phyloP scores from a whole-genome alignment of 2,888 invertebrate genomes.

The Philopedon plagiatum region DNA sequence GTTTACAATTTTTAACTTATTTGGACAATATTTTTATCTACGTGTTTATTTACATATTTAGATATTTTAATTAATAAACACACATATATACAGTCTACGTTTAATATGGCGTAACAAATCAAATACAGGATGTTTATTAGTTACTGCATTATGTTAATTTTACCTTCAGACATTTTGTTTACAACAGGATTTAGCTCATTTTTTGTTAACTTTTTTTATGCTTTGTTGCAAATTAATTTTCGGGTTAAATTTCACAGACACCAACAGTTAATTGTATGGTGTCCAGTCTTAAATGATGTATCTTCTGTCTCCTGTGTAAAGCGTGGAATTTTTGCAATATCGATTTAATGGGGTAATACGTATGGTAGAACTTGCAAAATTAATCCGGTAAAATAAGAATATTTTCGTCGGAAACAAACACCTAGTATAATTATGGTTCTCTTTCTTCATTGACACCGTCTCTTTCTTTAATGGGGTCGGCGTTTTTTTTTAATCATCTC shows the following conservation, averaged over 20 bases:
- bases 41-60: neutral
- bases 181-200: neutral
- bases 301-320: neutral
- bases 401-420: no score
- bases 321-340: no score
- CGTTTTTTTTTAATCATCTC: no score
- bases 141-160: neutral
- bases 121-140: slow-evolving; percentile 12
- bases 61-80: neutral
- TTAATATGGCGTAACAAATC: slow-evolving; percentile 4
- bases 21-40: no score
- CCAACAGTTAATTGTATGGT: neutral
- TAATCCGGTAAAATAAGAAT: no score
- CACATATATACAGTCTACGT: neutral
- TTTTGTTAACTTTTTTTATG: slow-evolving; percentile 4
- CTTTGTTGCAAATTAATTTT: neutral
- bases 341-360: no score
- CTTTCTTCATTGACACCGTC: no score
- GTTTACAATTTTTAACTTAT: no score
- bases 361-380: no score
- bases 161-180: slow-evolving; percentile 11
- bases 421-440: no score
- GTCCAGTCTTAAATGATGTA: no score
- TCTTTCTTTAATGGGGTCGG: no score
- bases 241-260: neutral